These are phyloP conservation scores for Scolopax bukidnonensis DNA, from an alignment of 2,797 vertebrate genomes.

Conservation along the genomic window DNA sequence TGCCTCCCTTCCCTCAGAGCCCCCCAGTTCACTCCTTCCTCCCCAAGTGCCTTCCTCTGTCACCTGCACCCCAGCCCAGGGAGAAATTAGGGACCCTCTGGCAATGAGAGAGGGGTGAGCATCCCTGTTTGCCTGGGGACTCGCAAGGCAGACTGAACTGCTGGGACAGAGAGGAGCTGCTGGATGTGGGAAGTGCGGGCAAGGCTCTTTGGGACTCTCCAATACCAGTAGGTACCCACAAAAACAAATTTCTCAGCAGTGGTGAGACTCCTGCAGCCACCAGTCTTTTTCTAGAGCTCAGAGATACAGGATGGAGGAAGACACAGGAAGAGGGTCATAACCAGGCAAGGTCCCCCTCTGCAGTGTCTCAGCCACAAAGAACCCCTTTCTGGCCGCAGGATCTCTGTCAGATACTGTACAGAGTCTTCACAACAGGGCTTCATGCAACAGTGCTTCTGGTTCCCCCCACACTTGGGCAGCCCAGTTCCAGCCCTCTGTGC, in stretches of 20 bases:
- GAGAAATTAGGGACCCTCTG: background rate
- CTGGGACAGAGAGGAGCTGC: background rate
- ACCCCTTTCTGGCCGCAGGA: background rate
- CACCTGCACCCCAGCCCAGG: background rate
- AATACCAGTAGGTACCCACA: accelerated
- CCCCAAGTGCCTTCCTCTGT: background rate
- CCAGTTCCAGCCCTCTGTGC: background rate
- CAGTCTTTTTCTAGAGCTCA: background rate
- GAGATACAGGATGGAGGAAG: background rate
- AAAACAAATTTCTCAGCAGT: background rate
- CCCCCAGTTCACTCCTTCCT: background rate
- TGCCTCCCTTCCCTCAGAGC: background rate
- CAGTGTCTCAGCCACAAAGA: background rate
- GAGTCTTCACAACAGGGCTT: background rate
- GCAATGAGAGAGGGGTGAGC: background rate
- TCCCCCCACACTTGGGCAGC: accelerated
- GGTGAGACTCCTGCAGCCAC: background rate
- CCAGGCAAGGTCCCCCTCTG: background rate
- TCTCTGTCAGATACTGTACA: background rate
- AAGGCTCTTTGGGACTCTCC: background rate
- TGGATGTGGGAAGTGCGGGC: accelerated
- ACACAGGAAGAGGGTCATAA: background rate
- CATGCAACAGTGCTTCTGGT: accelerated
- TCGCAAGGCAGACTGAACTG: accelerated
- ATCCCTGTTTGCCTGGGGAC: accelerated